These are phyloP conservation scores for Gopherus evgoodei DNA, from an alignment of 2,113 vertebrate species.

Conservation along the genomic window DNA sequence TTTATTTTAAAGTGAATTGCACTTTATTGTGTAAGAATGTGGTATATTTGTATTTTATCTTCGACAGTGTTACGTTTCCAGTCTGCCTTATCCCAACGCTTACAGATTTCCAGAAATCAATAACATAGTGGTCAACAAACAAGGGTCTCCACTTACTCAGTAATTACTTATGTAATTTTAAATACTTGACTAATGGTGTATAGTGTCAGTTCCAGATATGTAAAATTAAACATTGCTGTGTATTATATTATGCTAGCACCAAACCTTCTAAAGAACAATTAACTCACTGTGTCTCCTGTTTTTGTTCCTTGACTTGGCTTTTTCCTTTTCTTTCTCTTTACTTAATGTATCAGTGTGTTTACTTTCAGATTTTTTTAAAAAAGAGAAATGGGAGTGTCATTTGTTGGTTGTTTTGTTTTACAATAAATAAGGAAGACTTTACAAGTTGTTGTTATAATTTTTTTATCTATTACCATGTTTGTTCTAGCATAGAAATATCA, in stretches of 20 bases:
- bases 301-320: neutral
- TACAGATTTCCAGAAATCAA: neutral
- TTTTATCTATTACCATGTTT: neutral
- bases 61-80: neutral
- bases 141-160: neutral
- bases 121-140: neutral
- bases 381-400: neutral
- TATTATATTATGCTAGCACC: neutral
- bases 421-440: fast-evolving
- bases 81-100: neutral
- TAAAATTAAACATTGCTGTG: neutral
- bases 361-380: neutral
- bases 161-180: neutral
- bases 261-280: neutral
- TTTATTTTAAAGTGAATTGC: neutral
- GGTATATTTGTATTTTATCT: neutral
- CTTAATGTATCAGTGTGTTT: neutral
- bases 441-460: neutral
- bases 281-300: neutral
- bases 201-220: neutral
- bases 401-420: neutral
- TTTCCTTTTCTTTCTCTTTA: neutral
- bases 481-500: neutral
- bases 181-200: neutral
- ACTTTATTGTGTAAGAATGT: neutral